A percentile compares a stretch with the other conserved stretches of the same genome.
phyloP scores from a whole-genome alignment of 2,797 vertebrate genomes.

The Enteromius mattozi region DNA sequence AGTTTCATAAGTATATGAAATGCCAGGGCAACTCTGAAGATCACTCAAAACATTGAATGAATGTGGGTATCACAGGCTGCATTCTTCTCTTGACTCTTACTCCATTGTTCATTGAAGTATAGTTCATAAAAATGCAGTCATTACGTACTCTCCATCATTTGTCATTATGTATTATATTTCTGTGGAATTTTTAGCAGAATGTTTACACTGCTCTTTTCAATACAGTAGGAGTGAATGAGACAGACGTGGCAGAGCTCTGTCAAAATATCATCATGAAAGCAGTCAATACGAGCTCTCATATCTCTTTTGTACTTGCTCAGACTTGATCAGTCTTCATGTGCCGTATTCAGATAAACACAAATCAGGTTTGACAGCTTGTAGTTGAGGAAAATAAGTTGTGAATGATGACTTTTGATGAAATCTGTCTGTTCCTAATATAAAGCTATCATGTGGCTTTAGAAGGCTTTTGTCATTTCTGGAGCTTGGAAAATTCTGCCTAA shows the following conservation, averaged over 20 bases:
- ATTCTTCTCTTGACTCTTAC: not conserved
- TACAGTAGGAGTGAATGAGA: not conserved
- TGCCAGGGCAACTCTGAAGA: conserved; percentile 37
- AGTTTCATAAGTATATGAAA: conserved; percentile 37
- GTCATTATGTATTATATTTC: not conserved
- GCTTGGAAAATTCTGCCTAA: not conserved
- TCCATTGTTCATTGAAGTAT: not conserved
- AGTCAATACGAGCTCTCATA: not conserved
- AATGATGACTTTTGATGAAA: not conserved
- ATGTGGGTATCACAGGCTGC: not conserved
- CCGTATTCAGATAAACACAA: not conserved
- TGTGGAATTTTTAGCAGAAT: not conserved
- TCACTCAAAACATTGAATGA: not conserved
- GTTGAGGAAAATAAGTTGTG: not conserved
- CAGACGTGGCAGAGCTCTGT: not conserved
- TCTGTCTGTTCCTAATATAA: not conserved
- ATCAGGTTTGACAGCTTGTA: conserved; percentile 10
- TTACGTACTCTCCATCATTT: not conserved
- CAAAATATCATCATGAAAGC: not conserved
- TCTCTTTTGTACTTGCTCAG: not conserved
- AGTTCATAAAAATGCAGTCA: not conserved
- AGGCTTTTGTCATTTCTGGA: not conserved
- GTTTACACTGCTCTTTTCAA: not conserved
- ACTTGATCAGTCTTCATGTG: not conserved
- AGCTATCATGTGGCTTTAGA: not conserved